phyloP scores from a whole-genome alignment of 2,888 invertebrate genomes.

The Orthonychiurus folsomi region DNA sequence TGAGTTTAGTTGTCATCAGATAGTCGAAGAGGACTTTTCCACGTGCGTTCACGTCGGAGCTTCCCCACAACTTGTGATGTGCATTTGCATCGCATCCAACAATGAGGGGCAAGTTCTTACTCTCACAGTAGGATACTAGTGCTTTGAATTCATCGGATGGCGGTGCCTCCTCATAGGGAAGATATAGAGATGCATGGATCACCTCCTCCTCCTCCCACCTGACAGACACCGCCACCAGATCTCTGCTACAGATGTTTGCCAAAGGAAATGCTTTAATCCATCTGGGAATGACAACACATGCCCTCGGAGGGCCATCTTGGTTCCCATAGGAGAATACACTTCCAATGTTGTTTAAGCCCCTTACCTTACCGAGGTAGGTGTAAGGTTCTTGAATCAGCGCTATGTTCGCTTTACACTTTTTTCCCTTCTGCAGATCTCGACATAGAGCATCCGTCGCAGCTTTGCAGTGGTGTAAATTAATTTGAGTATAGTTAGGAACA shows the following conservation, averaged over 20 bases:
- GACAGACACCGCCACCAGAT: conserved; percentile 13
- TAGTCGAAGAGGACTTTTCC: conserved; percentile 17
- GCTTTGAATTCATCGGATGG: conserved; percentile 3
- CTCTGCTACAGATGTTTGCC: conserved; percentile 8
- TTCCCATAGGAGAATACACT: too few relatives aligned
- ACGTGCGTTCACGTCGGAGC: conserved; percentile 15
- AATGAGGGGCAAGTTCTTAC: conserved; percentile 8
- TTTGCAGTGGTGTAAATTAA: conserved; percentile 1
- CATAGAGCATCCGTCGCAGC: background rate
- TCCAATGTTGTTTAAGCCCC: background rate
- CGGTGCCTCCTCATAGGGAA: conserved; percentile 15
- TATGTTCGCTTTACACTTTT: too few relatives aligned
- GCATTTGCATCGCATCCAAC: conserved; percentile 25
- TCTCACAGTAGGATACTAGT: conserved; percentile 15
- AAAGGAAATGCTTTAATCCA: conserved; percentile 10
- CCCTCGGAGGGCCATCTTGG: background rate
- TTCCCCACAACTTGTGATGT: conserved; percentile 22
- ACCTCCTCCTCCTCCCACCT: conserved; percentile 7
- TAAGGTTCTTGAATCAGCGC: too few relatives aligned
- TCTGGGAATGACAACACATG: conserved; percentile 8
- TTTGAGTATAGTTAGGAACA: background rate
- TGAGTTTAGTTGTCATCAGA: conserved; percentile 11
- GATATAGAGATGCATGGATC: conserved; percentile 20
- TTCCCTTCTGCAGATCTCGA: too few relatives aligned
- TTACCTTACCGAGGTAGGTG: background rate